phyloP scores from a whole-genome alignment of 2,113 vertebrate species.

The Nanorana parkeri region DNA sequence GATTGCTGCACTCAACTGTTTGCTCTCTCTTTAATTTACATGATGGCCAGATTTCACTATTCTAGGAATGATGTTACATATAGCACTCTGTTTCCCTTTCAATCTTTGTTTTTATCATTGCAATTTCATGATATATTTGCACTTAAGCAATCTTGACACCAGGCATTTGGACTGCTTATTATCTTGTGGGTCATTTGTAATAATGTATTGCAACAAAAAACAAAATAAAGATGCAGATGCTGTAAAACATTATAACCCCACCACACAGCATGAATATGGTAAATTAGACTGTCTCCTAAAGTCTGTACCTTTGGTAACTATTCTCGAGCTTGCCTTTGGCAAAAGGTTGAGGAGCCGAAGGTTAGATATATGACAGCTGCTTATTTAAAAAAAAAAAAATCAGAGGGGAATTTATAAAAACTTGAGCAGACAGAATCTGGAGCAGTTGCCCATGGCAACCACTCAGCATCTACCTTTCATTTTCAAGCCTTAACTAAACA shows the following conservation, averaged over 20 bases:
- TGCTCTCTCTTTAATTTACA: background rate
- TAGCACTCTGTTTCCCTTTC: no score
- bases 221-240: background rate
- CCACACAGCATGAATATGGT: background rate
- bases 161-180: background rate
- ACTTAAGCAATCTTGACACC: constrained; percentile 8
- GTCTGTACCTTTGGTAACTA: background rate
- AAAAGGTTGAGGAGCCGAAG: background rate
- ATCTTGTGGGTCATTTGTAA: background rate
- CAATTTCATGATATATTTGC: constrained; percentile 20
- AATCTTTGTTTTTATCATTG: background rate
- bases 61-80: background rate
- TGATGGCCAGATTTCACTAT: background rate
- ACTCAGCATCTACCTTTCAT: no score
- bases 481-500: no score
- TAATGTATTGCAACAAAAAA: background rate
- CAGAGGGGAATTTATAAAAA: no score
- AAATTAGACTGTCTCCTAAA: background rate
- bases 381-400: background rate
- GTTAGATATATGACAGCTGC: constrained; percentile 5
- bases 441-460: no score
- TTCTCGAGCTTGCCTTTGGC: constrained; percentile 8
- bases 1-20: constrained; percentile 1
- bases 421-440: no score
- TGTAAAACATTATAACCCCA: background rate